Percentiles rank a stretch among this genome's conserved stretches.
Conservation (phyloP, 64 coral and sea anemone genomes). For the Actinia equina region DNA sequence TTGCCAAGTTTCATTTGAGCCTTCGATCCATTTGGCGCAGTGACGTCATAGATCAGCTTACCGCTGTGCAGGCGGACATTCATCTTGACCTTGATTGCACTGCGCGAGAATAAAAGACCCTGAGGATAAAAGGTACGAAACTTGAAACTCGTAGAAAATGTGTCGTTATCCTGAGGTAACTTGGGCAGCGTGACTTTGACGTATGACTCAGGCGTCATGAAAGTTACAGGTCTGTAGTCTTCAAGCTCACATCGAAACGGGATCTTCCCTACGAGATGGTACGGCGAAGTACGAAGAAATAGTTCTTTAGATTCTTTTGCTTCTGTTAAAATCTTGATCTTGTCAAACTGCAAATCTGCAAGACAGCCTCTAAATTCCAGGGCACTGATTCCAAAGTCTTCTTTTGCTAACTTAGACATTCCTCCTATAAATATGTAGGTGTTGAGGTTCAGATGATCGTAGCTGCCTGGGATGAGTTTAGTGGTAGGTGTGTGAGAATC, state of each 20-base stretch:
- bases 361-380: slow-evolving; percentile 31
- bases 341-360: slow-evolving; percentile 25
- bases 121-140: slow-evolving; percentile 62
- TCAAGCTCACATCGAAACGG: slow-evolving; percentile 43
- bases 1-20: slow-evolving; percentile 28
- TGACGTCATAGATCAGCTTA: slow-evolving; percentile 40
- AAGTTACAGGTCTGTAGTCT: slow-evolving; percentile 51
- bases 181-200: slow-evolving; percentile 53
- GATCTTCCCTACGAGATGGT: slow-evolving; percentile 16
- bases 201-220: slow-evolving; percentile 31
- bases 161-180: slow-evolving; percentile 37
- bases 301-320: background rate
- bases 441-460: slow-evolving; percentile 34
- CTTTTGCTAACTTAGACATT: background rate
- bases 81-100: slow-evolving; percentile 45
- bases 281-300: background rate
- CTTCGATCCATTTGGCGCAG: slow-evolving; percentile 41
- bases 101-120: slow-evolving; percentile 53
- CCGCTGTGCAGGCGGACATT: slow-evolving; percentile 48
- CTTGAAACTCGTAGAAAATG: slow-evolving; percentile 63
- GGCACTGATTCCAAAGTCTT: background rate
- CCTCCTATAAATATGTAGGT: slow-evolving; percentile 36
- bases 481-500: background rate
- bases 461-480: slow-evolving; percentile 12
- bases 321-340: slow-evolving; percentile 15